Evolutionary conservation across 2,888 invertebrate species (phyloP).

Genomic region (Microdon myrmicae): DNA sequence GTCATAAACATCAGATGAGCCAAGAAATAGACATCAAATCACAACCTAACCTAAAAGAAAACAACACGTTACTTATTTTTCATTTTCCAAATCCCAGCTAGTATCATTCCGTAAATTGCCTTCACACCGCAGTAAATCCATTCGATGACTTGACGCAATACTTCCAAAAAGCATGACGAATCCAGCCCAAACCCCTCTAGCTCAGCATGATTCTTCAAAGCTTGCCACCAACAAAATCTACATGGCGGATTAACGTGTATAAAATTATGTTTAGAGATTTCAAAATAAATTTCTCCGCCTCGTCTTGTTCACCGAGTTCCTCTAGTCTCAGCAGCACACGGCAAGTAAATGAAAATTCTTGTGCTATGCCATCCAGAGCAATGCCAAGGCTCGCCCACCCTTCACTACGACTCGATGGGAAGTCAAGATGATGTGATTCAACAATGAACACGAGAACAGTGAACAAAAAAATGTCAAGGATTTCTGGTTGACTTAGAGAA

Average conservation of each 20-base stretch:
- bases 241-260: constrained; percentile 25
- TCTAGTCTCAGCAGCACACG: not conserved
- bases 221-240: constrained; percentile 16
- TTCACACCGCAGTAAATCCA: constrained; percentile 12
- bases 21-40: too few species aligned
- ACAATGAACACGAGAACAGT: not conserved
- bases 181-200: constrained; percentile 6
- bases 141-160: constrained; percentile 14
- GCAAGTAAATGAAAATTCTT: not conserved
- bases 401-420: too few species aligned
- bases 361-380: too few species aligned
- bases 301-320: not conserved
- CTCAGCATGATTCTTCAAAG: constrained; percentile 29
- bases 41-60: too few species aligned
- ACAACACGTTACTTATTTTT: too few species aligned
- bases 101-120: constrained; percentile 3
- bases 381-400: too few species aligned
- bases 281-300: constrained; percentile 23
- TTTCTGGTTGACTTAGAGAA: too few species aligned
- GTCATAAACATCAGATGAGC: too few species aligned
- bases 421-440: constrained; percentile 8
- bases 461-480: too few species aligned
- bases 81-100: not conserved
- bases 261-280: constrained; percentile 33
- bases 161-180: not conserved